Conservation (phyloP, 2,797 vertebrate species). For the Eleutherodactylus coqui region DNA sequence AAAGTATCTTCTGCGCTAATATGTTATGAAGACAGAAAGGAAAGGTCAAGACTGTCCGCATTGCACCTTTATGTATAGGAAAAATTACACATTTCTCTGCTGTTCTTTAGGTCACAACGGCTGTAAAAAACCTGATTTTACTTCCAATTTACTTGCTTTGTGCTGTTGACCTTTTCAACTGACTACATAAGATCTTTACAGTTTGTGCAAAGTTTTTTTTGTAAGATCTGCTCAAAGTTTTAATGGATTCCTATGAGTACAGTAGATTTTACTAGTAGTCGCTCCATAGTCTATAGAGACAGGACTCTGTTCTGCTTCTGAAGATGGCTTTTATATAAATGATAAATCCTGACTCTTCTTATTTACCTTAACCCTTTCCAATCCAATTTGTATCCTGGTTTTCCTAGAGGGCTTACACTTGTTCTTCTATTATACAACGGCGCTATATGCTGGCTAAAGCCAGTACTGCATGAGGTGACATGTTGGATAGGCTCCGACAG, state of each 20-base stretch:
- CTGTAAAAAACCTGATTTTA: background rate
- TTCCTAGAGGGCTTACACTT: too few relatives aligned
- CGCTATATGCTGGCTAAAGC: too few relatives aligned
- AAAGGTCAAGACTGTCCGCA: constrained; percentile 36
- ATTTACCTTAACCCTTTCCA: too few relatives aligned
- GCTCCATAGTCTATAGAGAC: background rate
- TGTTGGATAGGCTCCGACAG: too few relatives aligned
- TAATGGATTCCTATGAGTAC: background rate
- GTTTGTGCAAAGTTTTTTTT: constrained; percentile 8
- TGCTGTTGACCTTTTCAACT: constrained; percentile 16
- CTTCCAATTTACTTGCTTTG: constrained; percentile 7
- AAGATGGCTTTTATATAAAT: background rate
- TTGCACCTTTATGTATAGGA: constrained; percentile 21
- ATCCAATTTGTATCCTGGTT: too few relatives aligned
- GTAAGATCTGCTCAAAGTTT: background rate
- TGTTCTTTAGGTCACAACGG: constrained; percentile 10
- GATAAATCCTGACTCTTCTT: background rate
- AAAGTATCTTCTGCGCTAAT: background rate
- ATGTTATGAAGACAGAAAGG: constrained; percentile 15
- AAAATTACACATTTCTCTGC: constrained; percentile 14
- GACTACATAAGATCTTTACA: background rate
- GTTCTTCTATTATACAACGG: too few relatives aligned
- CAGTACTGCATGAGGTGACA: too few relatives aligned
- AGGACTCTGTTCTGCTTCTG: background rate
- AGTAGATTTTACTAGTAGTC: background rate